Percentiles rank a stretch among this genome's conserved stretches.
phyloP scores from a whole-genome alignment of 2,113 vertebrate species.

The Sturnus vulgaris region DNA sequence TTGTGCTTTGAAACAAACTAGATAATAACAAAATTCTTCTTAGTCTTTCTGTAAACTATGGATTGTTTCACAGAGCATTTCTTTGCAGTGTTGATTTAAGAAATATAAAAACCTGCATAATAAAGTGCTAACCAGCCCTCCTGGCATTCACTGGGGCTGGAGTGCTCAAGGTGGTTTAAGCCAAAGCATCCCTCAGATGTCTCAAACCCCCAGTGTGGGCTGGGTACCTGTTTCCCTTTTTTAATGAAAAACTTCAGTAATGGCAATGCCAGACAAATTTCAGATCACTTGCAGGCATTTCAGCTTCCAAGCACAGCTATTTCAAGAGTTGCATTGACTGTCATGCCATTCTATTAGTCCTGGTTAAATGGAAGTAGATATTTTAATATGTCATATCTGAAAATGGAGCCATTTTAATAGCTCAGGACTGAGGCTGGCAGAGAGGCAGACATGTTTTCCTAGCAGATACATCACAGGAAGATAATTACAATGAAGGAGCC shows the following conservation, averaged over 20 bases:
- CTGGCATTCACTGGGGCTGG: background rate
- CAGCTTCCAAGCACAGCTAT: background rate
- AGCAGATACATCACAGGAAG: background rate
- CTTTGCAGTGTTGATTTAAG: background rate
- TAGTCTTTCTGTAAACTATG: background rate
- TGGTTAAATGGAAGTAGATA: background rate
- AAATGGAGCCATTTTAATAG: background rate
- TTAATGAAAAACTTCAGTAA: background rate
- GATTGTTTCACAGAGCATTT: background rate
- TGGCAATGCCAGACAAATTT: background rate
- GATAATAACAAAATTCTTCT: background rate
- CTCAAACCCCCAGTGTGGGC: background rate
- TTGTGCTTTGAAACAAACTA: background rate
- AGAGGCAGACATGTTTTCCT: background rate
- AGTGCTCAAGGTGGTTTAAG: background rate
- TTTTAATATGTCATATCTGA: background rate
- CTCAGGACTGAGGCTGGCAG: background rate
- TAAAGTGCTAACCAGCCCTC: background rate
- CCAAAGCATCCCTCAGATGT: background rate
- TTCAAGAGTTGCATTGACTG: background rate
- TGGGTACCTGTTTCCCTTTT: background rate
- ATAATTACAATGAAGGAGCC: background rate
- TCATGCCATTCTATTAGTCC: background rate
- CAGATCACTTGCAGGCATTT: background rate
- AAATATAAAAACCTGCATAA: accelerated